These are phyloP conservation scores for Nephrotoma guestfalica DNA, from an alignment of 2,888 invertebrate species.

Conservation along the genomic window DNA sequence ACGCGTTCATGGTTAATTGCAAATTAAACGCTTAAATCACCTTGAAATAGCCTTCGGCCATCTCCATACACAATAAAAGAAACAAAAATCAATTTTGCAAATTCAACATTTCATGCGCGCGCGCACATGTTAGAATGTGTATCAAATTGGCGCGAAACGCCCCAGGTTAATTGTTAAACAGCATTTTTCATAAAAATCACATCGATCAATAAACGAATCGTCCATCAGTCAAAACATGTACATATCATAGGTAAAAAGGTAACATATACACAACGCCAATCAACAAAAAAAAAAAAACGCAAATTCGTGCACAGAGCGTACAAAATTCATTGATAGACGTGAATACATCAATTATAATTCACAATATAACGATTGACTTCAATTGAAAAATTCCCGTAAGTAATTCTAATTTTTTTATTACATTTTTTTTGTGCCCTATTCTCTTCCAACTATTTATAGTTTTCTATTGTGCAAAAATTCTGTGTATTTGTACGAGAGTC, in stretches of 20 bases:
- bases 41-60: background rate
- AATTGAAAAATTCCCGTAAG: background rate
- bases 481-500: background rate
- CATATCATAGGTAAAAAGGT: background rate
- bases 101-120: background rate
- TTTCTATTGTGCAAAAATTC: background rate
- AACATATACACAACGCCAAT: background rate
- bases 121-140: background rate
- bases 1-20: background rate
- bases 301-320: background rate
- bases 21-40: background rate
- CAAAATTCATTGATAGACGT: background rate
- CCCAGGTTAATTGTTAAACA: background rate
- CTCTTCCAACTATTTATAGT: background rate
- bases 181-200: background rate
- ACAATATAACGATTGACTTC: background rate
- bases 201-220: background rate
- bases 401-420: background rate
- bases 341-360: background rate
- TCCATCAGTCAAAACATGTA: background rate
- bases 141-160: background rate
- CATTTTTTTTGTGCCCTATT: background rate
- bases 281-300: background rate
- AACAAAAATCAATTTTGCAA: background rate
- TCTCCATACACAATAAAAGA: background rate